phyloP scores from a whole-genome alignment of 2,888 invertebrate species.

The Caenorhabditis afra region DNA sequence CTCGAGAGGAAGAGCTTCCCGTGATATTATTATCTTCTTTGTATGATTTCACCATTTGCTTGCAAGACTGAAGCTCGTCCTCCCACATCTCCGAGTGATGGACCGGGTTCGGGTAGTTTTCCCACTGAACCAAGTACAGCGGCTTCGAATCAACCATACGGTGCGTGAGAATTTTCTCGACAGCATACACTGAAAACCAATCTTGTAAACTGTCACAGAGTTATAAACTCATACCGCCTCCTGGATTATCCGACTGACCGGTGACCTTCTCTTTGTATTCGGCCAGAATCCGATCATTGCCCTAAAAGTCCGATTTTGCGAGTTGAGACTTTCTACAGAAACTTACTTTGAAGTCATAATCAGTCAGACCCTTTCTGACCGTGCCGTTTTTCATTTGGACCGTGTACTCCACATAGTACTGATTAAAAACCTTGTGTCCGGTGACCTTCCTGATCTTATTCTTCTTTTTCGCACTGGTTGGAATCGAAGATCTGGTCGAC shows the following conservation, averaged over 20 bases:
- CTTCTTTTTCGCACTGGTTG: neutral
- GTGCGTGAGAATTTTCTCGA: constrained; percentile 45
- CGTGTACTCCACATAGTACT: constrained; percentile 39
- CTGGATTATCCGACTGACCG: constrained; percentile 17
- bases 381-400: constrained; percentile 8
- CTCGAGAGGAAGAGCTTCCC: too few species aligned
- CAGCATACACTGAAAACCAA: constrained; percentile 9
- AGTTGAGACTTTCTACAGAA: neutral
- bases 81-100: constrained; percentile 48
- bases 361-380: constrained; percentile 17
- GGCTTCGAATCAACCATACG: constrained; percentile 14
- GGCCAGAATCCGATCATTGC: constrained; percentile 1
- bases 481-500: neutral
- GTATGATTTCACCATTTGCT: constrained; percentile 10
- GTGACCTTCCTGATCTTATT: constrained; percentile 23
- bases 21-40: constrained; percentile 15
- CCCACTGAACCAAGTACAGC: constrained; percentile 38
- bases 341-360: constrained; percentile 31
- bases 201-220: neutral
- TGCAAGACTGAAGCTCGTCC: constrained; percentile 30
- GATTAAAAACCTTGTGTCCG: constrained; percentile 26
- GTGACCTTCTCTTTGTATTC: constrained; percentile 36
- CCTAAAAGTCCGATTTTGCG: constrained; percentile 3
- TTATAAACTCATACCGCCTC: neutral
- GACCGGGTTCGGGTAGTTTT: constrained; percentile 30